phyloP scores from a whole-genome alignment of 2,797 vertebrate genomes.

The Brachymystax lenok region DNA sequence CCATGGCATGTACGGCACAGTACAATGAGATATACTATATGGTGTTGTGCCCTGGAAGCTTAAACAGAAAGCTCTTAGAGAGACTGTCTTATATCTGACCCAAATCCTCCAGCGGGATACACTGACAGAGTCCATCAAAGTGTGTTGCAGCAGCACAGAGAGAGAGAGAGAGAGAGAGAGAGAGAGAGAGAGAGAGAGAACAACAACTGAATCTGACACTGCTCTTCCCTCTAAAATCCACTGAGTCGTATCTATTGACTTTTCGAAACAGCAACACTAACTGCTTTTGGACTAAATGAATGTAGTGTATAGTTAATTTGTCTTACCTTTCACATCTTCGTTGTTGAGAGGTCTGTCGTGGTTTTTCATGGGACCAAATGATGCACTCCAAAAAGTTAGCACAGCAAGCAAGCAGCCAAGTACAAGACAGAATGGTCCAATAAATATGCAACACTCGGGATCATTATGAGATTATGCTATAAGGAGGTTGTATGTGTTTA shows the following conservation, averaged over 20 bases:
- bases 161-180: too few species aligned
- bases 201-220: background rate
- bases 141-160: background rate
- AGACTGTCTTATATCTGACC: slow-evolving; percentile 4
- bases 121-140: background rate
- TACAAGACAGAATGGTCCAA: background rate
- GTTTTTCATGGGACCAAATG: background rate
- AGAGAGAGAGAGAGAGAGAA: background rate
- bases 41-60: background rate
- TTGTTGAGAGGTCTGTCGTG: background rate
- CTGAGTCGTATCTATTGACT: background rate
- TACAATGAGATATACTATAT: background rate
- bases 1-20: background rate
- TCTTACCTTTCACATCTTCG: background rate
- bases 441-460: background rate
- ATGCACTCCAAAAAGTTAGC: background rate
- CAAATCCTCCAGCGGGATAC: background rate
- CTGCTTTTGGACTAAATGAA: background rate
- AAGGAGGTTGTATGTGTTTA: too few species aligned
- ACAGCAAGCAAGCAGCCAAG: background rate
- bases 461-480: too few species aligned
- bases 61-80: background rate
- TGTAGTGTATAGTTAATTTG: background rate
- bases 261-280: background rate
- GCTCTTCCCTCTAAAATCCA: background rate